Base-by-base conservation (phyloP, 1,140 invertebrate genomes). In the Propsilocerus akamusi region DNA sequence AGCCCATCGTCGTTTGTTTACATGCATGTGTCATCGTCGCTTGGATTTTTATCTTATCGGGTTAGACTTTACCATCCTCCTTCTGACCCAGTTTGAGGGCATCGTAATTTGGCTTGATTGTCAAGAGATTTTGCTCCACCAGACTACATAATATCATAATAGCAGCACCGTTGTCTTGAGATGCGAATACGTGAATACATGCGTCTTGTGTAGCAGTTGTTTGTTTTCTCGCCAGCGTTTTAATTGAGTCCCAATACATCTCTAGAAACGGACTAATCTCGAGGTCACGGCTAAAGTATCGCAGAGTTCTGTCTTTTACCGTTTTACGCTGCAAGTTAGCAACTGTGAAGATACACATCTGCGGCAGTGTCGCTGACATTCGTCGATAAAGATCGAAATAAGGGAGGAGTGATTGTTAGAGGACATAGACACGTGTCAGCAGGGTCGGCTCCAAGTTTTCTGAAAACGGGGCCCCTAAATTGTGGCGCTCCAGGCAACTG, bases 201-300 rank as follows among this genome's bases (percentile, higher is more conserved):
- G 17, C 68, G 52, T n/a, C 59, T 60, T 32, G 65, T 64, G 25
- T 93, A 3, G 88, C 89, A 53, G 83, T 79, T 23, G 89, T 93
- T 2, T 84, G 76, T 65, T 91, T 78, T 52, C 92, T 73, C 1
- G 90, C 82, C 72, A 90, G 87, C 8, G 90, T 91, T 1, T 92
- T 97, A 72, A 98, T 81, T 51, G 82, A 83, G 63, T 97, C 94
- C 94, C 94, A 97, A 62, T 97, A 86, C 56, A 85, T 81, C 59
- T 97, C 94, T 56, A 98, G 92, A 57, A 86, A 98, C 11, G 94
- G 92, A 59, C 97, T 95, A 46, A 98, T 96, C 53, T 97, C 93
- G 65, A 91, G 87, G 62, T 85, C 90, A 58, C 79, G 86, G 58
- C 88, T 91, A 52, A 82, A 63, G 7, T 62, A 68, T 57, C 74